Conservation (phyloP, 1,140 invertebrate species). For the Drosophila ambigua region DNA sequence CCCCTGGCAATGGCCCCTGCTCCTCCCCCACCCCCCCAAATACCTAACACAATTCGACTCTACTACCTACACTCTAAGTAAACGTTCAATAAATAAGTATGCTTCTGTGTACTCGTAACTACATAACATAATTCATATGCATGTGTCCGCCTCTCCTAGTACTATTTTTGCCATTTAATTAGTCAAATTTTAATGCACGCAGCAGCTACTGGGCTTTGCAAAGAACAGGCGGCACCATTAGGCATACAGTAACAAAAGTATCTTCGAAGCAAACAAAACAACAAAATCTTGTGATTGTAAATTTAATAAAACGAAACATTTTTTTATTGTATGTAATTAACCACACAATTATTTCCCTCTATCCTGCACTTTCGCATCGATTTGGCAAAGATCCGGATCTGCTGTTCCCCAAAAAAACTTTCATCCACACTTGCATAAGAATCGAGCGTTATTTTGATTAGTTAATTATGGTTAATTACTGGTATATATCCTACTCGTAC, state of each 20-base stretch:
- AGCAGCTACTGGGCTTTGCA: constrained; percentile 42
- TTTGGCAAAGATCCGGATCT: constrained; percentile 30
- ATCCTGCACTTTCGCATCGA: constrained; percentile 31
- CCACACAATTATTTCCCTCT: constrained; percentile 26
- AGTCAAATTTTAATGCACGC: constrained; percentile 73
- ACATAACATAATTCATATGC: constrained; percentile 52
- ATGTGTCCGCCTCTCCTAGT: constrained; percentile 56
- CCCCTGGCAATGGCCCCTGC: constrained; percentile 32
- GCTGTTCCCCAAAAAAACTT: constrained; percentile 25
- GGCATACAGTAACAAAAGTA: constrained; percentile 51
- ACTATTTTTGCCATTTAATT: constrained; percentile 76
- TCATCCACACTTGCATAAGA: constrained; percentile 19
- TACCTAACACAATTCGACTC: constrained; percentile 14
- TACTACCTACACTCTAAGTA: constrained; percentile 24
- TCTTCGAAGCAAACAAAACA: constrained; percentile 39
- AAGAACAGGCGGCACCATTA: constrained; percentile 38
- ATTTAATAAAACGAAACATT: constrained; percentile 72
- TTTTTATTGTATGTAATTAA: constrained; percentile 69
- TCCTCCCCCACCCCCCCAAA: neutral
- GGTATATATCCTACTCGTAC: constrained; percentile 34
- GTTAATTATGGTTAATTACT: constrained; percentile 35
- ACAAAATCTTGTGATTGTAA: constrained; percentile 78
- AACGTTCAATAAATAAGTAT: constrained; percentile 54
- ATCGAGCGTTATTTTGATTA: constrained; percentile 45
- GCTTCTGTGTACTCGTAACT: constrained; percentile 61